Conservation (phyloP, 2,797 vertebrate genomes). For the Crocidura indochinensis region DNA sequence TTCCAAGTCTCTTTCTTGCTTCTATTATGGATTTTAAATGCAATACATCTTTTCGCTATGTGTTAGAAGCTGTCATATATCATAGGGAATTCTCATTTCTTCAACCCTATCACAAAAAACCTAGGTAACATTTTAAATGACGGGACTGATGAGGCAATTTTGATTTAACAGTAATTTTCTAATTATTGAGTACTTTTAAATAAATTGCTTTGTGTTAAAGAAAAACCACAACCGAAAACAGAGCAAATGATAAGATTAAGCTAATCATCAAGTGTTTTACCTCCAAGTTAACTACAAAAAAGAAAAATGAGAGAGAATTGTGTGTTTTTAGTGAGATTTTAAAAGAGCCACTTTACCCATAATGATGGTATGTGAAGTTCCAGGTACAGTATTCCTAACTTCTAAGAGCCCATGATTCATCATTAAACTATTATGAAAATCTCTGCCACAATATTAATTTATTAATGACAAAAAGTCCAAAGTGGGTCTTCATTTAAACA, state of each 20-base stretch:
- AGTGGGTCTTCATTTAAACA: too few species aligned
- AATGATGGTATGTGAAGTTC: too few species aligned
- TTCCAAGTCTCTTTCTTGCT: background rate
- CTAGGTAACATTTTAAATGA: background rate
- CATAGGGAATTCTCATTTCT: background rate
- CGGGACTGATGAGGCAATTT: background rate
- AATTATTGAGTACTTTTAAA: slow-evolving; percentile 2
- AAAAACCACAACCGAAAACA: background rate
- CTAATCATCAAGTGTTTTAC: too few species aligned
- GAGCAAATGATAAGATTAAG: background rate
- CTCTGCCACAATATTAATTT: too few species aligned
- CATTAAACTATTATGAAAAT: too few species aligned
- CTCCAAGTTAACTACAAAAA: too few species aligned
- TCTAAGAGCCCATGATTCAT: too few species aligned
- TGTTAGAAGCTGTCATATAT: background rate
- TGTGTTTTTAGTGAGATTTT: background rate
- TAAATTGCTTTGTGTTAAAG: background rate
- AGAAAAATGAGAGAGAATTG: background rate
- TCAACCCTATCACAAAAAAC: background rate
- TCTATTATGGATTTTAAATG: background rate
- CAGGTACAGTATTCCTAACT: too few species aligned
- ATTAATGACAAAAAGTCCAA: too few species aligned
- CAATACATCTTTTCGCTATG: background rate
- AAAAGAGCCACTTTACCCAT: background rate
- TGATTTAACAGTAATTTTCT: slow-evolving; percentile 36